These are phyloP conservation scores for Selene dorsalis DNA, from an alignment of 2,797 vertebrate genomes.

Conservation along the genomic window DNA sequence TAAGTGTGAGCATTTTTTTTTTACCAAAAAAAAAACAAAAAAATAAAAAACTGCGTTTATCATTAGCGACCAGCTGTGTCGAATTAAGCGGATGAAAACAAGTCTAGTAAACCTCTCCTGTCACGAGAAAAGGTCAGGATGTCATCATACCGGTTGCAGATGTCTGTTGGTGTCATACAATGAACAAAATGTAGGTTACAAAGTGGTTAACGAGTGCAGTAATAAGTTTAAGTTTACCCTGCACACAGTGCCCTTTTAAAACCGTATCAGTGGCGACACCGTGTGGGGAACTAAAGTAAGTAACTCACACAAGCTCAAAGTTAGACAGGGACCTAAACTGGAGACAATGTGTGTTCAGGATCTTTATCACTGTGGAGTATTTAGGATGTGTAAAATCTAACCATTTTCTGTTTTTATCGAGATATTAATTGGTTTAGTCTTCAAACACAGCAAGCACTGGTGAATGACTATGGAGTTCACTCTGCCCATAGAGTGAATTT, in stretches of 20 bases:
- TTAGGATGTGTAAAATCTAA: not conserved
- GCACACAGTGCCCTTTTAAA: not conserved
- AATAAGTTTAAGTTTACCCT: not conserved
- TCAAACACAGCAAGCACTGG: not conserved
- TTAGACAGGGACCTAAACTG: not conserved
- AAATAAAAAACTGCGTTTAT: not conserved
- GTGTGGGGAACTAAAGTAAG: conserved; percentile 45
- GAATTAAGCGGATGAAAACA: conserved; percentile 3
- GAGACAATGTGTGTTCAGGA: not conserved
- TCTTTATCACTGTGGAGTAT: not conserved
- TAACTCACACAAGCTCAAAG: too few relatives aligned
- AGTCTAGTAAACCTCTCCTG: not conserved
- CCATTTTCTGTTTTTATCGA: not conserved
- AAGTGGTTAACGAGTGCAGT: not conserved
- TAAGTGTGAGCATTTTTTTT: not conserved
- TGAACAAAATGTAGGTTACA: not conserved
- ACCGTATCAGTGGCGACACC: conserved; percentile 56
- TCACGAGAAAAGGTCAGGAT: too few relatives aligned
- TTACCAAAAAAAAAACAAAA: too few relatives aligned
- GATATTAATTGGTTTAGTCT: not conserved
- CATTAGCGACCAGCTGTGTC: conserved; percentile 10
- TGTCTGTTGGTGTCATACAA: not conserved
- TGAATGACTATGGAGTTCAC: not conserved
- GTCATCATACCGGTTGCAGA: too few relatives aligned
- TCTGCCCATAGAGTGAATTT: not conserved